A percentile compares a stretch with the other conserved stretches of the same genome.
Conservation (phyloP, 2,113 vertebrate genomes). For the Amphiprion percula region DNA sequence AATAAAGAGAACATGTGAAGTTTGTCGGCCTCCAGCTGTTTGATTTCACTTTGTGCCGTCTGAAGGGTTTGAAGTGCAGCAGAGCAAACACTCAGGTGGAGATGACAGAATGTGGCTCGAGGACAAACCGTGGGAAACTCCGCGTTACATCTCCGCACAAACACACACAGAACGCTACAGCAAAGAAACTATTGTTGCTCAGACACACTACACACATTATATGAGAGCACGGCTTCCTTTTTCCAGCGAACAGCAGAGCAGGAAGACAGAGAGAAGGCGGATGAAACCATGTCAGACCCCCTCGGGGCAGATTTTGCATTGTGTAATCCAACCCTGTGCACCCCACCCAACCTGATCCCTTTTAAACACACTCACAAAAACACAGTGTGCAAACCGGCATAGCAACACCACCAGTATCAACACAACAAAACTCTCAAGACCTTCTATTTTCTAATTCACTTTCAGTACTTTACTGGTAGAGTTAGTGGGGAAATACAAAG, state of each 20-base stretch:
- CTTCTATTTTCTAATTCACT: neutral
- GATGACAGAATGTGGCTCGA: conserved; percentile 54
- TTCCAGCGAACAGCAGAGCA: conserved; percentile 47
- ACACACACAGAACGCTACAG: conserved; percentile 34
- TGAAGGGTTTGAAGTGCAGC: conserved; percentile 33
- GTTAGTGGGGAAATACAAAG: neutral
- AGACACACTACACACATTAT: conserved; percentile 65
- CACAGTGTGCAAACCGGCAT: conserved; percentile 27
- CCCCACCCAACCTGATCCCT: conserved; percentile 77
- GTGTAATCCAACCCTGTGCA: conserved; percentile 76
- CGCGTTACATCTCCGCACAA: conserved; percentile 47
- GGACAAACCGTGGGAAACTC: conserved; percentile 65
- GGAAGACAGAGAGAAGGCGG: conserved; percentile 51
- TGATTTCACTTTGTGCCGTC: conserved; percentile 36
- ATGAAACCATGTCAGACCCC: conserved; percentile 72
- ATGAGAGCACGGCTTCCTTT: conserved; percentile 49
- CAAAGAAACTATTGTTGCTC: conserved; percentile 64
- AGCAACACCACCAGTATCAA: conserved; percentile 29
- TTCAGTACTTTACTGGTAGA: neutral
- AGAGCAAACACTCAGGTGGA: conserved; percentile 54
- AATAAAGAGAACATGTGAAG: conserved; percentile 70
- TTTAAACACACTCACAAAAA: conserved; percentile 61
- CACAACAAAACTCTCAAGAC: conserved; percentile 27
- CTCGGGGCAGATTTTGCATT: conserved; percentile 71
- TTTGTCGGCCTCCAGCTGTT: conserved; percentile 36